Conservation (phyloP, 2,888 invertebrate species). For the Clistopyga incitator region DNA sequence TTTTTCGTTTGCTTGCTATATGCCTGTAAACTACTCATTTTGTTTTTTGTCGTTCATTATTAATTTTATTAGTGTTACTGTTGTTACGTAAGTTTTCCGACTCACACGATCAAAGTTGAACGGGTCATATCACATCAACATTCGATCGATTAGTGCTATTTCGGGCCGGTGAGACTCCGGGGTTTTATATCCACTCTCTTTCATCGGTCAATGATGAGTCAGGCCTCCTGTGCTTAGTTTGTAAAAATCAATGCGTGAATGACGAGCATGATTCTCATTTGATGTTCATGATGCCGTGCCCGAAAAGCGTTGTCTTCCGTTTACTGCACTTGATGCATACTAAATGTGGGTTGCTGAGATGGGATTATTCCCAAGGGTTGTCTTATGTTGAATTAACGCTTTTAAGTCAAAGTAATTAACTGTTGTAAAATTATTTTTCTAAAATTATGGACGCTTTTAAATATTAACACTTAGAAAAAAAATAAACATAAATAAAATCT, state of each 20-base stretch:
- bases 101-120: slow-evolving; percentile 29
- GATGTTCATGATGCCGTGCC: background rate
- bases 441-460: too few relatives aligned
- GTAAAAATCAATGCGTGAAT: slow-evolving; percentile 25
- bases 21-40: slow-evolving; percentile 47
- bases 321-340: slow-evolving; percentile 12
- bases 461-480: too few relatives aligned
- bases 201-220: slow-evolving; percentile 1
- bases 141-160: slow-evolving; percentile 59
- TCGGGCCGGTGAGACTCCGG: slow-evolving; percentile 35
- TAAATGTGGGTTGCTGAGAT: background rate
- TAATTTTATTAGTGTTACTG: slow-evolving; percentile 31
- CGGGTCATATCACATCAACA: slow-evolving; percentile 38
- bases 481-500: too few relatives aligned
- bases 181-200: slow-evolving; percentile 13
- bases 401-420: background rate
- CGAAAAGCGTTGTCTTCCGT: slow-evolving; percentile 12
- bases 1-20: slow-evolving; percentile 60
- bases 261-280: background rate
- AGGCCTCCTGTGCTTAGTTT: background rate
- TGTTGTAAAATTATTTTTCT: background rate
- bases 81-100: slow-evolving; percentile 27
- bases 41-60: slow-evolving; percentile 19
- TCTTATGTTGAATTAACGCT: background rate
- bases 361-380: background rate